Evolutionary conservation across 2,113 vertebrate genomes (phyloP).

Genomic region (Ardeotis arabs): DNA sequence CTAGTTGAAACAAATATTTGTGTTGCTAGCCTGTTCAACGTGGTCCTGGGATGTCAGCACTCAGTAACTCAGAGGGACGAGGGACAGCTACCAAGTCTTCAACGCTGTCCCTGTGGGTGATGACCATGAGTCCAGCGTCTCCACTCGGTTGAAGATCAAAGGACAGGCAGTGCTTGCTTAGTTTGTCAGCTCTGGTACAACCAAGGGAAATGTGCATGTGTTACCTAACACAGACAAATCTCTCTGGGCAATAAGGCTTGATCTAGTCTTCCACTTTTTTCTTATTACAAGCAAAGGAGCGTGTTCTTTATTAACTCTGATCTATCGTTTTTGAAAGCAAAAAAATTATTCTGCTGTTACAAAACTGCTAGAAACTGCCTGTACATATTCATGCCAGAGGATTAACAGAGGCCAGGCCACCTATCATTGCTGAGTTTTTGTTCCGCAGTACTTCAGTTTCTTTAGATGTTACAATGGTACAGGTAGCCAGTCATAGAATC

Average conservation of each 20-base stretch:
- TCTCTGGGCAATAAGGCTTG: neutral
- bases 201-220: neutral
- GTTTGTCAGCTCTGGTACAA: neutral
- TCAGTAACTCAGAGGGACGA: neutral
- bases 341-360: neutral
- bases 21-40: neutral
- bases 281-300: neutral
- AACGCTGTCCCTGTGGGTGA: neutral
- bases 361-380: neutral
- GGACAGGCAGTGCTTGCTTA: neutral
- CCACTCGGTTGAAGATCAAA: neutral
- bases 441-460: conserved; percentile 32
- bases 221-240: neutral
- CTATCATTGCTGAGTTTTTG: conserved; percentile 38
- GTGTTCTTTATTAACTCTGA: neutral
- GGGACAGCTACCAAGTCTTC: neutral
- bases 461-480: neutral
- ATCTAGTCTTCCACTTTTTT: neutral
- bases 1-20: neutral
- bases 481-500: neutral
- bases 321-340: neutral
- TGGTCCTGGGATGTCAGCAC: fast-evolving
- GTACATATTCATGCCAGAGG: neutral
- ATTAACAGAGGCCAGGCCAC: conserved; percentile 10
- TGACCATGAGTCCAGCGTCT: neutral